A percentile compares a stretch with the other conserved stretches of the same genome.
phyloP scores from a whole-genome alignment of 2,888 invertebrate genomes.

The Cetonia aurata region DNA sequence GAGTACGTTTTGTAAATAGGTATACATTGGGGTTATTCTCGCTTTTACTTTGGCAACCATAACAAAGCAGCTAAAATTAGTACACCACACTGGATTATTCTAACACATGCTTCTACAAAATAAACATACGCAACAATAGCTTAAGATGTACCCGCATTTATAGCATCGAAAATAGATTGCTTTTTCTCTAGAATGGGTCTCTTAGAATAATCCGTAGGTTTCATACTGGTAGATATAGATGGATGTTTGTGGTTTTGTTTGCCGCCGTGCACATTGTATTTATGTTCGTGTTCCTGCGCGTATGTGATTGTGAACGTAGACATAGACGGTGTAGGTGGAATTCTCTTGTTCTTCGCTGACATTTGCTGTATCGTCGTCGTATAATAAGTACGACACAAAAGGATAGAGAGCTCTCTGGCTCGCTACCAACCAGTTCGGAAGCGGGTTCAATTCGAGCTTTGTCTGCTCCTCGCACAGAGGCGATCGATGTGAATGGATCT shows the following conservation, averaged over 20 bases:
- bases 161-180: slow-evolving; percentile 13
- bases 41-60: too few species aligned
- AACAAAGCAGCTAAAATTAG: too few species aligned
- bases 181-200: neutral
- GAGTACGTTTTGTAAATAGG: too few species aligned
- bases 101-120: too few species aligned
- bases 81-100: too few species aligned
- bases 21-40: too few species aligned
- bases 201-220: neutral
- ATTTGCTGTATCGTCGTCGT: slow-evolving; percentile 27
- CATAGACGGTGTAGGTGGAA: slow-evolving; percentile 31
- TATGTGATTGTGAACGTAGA: slow-evolving; percentile 20
- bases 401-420: slow-evolving; percentile 11
- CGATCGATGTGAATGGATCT: slow-evolving; percentile 15
- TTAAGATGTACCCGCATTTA: slow-evolving; percentile 1
- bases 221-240: neutral
- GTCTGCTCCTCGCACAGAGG: neutral
- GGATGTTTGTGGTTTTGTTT: neutral
- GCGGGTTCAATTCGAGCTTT: slow-evolving; percentile 7
- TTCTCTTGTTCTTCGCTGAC: slow-evolving; percentile 35
- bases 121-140: too few species aligned
- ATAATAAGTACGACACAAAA: neutral
- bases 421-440: slow-evolving; percentile 27
- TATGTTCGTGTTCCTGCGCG: slow-evolving; percentile 1
- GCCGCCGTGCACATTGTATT: neutral